A percentile compares a stretch with the other conserved stretches of the same genome.
These are phyloP conservation scores for Hypocryptadius cinnamomeus DNA, from an alignment of 2,113 vertebrate genomes.

Conservation along the genomic window DNA sequence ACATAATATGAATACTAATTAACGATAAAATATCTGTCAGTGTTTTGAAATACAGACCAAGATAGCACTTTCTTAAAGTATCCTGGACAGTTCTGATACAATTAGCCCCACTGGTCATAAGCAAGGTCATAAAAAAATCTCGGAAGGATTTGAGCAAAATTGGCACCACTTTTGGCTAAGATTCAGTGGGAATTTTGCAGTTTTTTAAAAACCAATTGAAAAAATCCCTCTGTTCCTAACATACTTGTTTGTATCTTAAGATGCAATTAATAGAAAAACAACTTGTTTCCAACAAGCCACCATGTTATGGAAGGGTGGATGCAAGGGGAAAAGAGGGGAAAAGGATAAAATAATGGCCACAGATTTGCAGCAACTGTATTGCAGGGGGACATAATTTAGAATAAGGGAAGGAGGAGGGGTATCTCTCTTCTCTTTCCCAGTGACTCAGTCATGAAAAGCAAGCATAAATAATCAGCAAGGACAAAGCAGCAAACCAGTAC, in stretches of 20 bases:
- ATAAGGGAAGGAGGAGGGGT: background rate
- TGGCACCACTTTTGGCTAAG: conserved; percentile 57
- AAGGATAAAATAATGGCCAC: background rate
- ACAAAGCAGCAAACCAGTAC: conserved; percentile 12
- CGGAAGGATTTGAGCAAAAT: conserved; percentile 46
- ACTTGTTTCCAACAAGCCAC: background rate
- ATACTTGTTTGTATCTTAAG: conserved; percentile 24
- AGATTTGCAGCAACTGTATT: background rate
- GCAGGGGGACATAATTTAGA: background rate
- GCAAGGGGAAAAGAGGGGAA: background rate
- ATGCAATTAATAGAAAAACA: conserved; percentile 26
- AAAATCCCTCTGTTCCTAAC: conserved; percentile 18
- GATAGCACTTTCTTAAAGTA: conserved; percentile 67
- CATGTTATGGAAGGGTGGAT: background rate
- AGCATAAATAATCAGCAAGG: conserved; percentile 34
- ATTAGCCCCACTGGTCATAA: conserved; percentile 55
- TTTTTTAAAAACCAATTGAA: background rate
- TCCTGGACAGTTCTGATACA: conserved; percentile 56
- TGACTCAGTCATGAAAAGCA: conserved; percentile 7
- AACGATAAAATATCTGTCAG: conserved; percentile 74
- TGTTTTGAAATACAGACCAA: conserved; percentile 73
- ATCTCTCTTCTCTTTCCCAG: background rate
- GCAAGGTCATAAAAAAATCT: conserved; percentile 53
- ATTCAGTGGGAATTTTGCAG: conserved; percentile 47
- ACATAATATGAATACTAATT: conserved; percentile 84